Evolutionary conservation across 2,888 invertebrate species (phyloP), one percentile per base, ranked within the genome.

Genomic region (Galeruca laticollis): DNA sequence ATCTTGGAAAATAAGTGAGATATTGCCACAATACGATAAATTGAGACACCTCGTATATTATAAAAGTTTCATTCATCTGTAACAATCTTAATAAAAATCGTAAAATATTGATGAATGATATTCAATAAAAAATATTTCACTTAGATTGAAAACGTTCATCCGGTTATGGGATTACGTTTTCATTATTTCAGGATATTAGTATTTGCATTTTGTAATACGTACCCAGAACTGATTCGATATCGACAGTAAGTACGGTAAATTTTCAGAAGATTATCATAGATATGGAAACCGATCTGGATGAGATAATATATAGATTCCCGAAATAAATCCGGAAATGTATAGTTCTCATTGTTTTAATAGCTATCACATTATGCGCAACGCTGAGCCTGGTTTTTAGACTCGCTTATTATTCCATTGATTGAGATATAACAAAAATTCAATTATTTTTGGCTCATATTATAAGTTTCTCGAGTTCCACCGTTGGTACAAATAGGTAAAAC

Each of bases 161-260:
- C 74, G 75, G 77, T 78, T 75, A 73, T 69, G 64, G 77, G 80
- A 80, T 80, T 78, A 78, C 72, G 71, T 64, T 79, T 80, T 77
- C 79, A 80, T 80, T 80, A 79, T 79, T 78, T 78, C 77, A 69
- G 72, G 70, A 72, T 76, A 74, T 74, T 73, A 74, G 66, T 74
- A 75, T 77, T 76, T 76, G 77, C 73, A 71, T 70, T 69, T 52
- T 52, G 71, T 63, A 63, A 67, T 70, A 73, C 71, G 57, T 69
- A 68, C 47, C 4, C 64, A 59, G 69, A 40, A 57, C 59, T 69
- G 47, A 65, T 69, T 73, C 71, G 61, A 73, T 71, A 66, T 21
- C 40, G 65, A 68, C 56, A 52, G 51, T 60, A 60, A 66, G 60
- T 66, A 37, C 60, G 10, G 47, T 18, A 65, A 31, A 65, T 57